Base-by-base conservation (phyloP, 2,797 vertebrate species). In the Distichodus sexfasciatus region DNA sequence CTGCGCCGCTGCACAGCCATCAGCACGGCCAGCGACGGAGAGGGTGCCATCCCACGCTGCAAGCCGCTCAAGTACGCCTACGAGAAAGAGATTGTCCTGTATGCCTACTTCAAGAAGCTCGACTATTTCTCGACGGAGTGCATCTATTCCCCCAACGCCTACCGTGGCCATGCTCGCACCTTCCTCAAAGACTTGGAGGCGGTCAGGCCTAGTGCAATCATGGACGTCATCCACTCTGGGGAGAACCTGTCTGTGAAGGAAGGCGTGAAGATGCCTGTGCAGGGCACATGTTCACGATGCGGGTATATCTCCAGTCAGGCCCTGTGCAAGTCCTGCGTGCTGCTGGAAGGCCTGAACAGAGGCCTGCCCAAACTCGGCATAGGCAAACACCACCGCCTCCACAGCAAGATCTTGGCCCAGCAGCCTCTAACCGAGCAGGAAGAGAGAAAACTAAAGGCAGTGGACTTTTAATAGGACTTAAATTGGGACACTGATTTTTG, bases 91-190 rank as follows among this genome's bases (percentile, higher is more conserved):
- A 96, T 97, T 0, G 95, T 97, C 35, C 87, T 97, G 23, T 97
- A 96, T 0, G 95, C 94, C 6, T 94, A 96, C 79, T 96, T 96
- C 73, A 93, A 94, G 29, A 93, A 91, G 74, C 76, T 97, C 4
- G 91, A 94, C 87, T 97, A 96, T 85, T 95, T 96, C 78, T 95
- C 93, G 17, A 95, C 94, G 0, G 95, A 96, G 78, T 95, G 95
- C 1, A 89, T 94, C 29, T 96, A 95, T 63, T 94, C 95, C 0
- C 94, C 94, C n/a, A 94, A 95, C 15, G 94, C 95, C n/a, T 96
- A 96, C 79, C 91, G 94, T 0, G 94, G 93, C 15, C 72, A 95
- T 6, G 94, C 94, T 0, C 90, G 95, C 0, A 76, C 87, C 62
- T 92, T 95, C 74, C 86, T 96, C 14, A 95, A 96, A 79, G 91